A percentile compares a stretch with the other conserved stretches of the same genome.
phyloP scores from a whole-genome alignment of 2,113 vertebrate genomes.

The Phocoena phocoena region DNA sequence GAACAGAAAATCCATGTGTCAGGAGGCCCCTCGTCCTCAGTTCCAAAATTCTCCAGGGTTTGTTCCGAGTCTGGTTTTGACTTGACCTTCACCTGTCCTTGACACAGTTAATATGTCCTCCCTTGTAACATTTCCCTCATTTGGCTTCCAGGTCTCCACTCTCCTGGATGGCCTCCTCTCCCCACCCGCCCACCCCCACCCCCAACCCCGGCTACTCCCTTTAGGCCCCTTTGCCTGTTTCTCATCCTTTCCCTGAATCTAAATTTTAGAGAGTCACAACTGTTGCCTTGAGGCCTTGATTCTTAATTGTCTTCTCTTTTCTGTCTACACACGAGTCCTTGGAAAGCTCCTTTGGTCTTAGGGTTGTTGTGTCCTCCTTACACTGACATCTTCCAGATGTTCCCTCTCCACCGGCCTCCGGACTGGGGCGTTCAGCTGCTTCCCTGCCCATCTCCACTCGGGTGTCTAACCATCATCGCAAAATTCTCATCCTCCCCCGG shows the following conservation, averaged over 20 bases:
- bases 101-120: background rate
- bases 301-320: too few relatives aligned
- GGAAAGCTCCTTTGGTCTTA: background rate
- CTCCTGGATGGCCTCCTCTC: background rate
- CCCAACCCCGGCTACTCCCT: background rate
- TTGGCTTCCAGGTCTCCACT: background rate
- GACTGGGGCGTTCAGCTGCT: background rate
- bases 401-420: fast-evolving
- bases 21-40: background rate
- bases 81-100: background rate
- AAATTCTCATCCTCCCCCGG: background rate
- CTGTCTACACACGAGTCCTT: too few relatives aligned
- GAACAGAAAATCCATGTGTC: background rate
- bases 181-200: background rate
- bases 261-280: too few relatives aligned
- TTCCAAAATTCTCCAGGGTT: background rate
- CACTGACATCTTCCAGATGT: background rate
- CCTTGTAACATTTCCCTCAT: background rate
- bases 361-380: too few relatives aligned
- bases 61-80: background rate
- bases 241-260: background rate
- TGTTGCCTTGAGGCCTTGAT: too few relatives aligned
- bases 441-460: background rate
- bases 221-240: background rate
- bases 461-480: fast-evolving